phyloP scores from a whole-genome alignment of 1,140 invertebrate genomes.

The Hylyphantes graminicola region DNA sequence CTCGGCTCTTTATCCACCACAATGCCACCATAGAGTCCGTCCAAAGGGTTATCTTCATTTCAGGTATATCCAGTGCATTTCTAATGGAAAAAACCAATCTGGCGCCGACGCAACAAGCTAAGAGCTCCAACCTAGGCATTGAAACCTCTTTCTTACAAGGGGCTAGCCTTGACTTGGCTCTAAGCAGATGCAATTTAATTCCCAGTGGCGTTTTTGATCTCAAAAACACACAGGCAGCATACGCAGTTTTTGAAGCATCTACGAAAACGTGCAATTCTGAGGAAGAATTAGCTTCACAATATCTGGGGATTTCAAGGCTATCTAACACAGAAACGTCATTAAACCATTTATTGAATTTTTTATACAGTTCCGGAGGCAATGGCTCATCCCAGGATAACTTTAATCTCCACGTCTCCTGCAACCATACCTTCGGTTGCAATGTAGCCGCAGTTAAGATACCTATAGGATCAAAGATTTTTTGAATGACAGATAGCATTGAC shows the following conservation, averaged over 20 bases:
- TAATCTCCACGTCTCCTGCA: not conserved
- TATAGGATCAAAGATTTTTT: slow-evolving; percentile 18
- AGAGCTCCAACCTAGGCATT: slow-evolving; percentile 27
- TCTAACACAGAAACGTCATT: not conserved
- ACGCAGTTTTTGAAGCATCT: slow-evolving; percentile 9
- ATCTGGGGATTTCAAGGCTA: not conserved
- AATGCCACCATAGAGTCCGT: not conserved
- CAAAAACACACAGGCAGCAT: slow-evolving; percentile 8
- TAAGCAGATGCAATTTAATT: not conserved
- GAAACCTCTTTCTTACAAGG: not conserved
- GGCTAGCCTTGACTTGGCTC: slow-evolving; percentile 14
- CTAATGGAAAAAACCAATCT: not conserved
- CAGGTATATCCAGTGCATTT: not conserved
- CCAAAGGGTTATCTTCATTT: not conserved
- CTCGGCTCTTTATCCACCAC: slow-evolving; percentile 13
- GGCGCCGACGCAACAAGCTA: not conserved
- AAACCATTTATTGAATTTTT: not conserved
- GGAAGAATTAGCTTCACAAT: not conserved
- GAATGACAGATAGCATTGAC: not conserved
- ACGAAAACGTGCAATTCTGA: slow-evolving; percentile 1
- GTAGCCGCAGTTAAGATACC: not conserved
- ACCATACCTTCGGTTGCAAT: not conserved
- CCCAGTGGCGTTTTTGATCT: not conserved
- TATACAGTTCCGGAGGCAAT: not conserved
- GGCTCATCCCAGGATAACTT: slow-evolving; percentile 5